Conservation (phyloP, 2,888 invertebrate genomes). For the Philaethria dido region DNA sequence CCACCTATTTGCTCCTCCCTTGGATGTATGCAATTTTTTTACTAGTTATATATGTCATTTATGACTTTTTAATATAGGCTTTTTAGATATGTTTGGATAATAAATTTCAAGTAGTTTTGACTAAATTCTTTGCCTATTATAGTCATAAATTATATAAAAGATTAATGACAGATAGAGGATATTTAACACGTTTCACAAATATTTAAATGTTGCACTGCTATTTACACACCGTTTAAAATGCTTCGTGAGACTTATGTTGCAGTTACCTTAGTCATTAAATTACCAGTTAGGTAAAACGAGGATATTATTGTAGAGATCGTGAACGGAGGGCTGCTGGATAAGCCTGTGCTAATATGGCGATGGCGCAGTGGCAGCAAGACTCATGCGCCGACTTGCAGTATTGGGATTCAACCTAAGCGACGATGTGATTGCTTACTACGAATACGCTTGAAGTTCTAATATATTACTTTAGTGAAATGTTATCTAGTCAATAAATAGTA, state of each 20-base stretch:
- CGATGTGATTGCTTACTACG: slow-evolving; percentile 67
- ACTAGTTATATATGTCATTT: background rate
- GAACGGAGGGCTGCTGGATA: slow-evolving; percentile 48
- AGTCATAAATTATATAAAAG: no score
- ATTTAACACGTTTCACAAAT: background rate
- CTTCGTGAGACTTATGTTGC: slow-evolving; percentile 18
- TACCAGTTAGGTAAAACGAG: slow-evolving; percentile 44
- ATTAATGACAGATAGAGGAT: background rate
- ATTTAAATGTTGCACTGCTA: background rate
- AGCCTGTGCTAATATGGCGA: slow-evolving; percentile 59
- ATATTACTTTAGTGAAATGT: background rate
- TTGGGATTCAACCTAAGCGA: slow-evolving; percentile 57
- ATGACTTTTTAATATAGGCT: background rate
- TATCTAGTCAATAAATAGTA: slow-evolving; percentile 12
- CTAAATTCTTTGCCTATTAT: background rate
- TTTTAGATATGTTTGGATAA: background rate
- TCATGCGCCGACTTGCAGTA: slow-evolving; percentile 70
- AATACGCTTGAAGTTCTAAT: slow-evolving; percentile 40
- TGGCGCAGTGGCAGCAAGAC: slow-evolving; percentile 56
- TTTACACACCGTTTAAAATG: background rate
- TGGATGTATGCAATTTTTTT: slow-evolving; percentile 1
- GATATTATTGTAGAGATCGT: slow-evolving; percentile 58
- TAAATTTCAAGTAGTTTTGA: no score
- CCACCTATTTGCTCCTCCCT: background rate
- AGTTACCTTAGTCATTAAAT: slow-evolving; percentile 10